A percentile compares a stretch with the other conserved stretches of the same genome.
phyloP scores from a whole-genome alignment of 2,888 invertebrate genomes.

The Mayetiola destructor region DNA sequence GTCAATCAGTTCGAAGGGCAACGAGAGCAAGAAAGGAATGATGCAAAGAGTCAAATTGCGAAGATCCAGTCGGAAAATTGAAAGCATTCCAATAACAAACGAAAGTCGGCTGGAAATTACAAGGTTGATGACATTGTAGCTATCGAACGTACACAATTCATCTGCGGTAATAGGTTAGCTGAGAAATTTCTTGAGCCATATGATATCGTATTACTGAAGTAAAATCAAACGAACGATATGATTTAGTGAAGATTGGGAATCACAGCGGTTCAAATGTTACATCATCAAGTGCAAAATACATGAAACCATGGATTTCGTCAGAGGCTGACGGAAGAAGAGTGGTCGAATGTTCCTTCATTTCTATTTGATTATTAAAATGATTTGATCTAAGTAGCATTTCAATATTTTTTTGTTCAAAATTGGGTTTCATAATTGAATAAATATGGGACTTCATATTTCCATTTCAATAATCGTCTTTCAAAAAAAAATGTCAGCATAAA shows the following conservation, averaged over 20 bases:
- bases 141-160: background rate
- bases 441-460: too few relatives aligned
- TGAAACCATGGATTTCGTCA: background rate
- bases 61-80: slow-evolving; percentile 15
- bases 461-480: too few relatives aligned
- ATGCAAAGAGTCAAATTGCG: background rate
- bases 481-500: too few relatives aligned
- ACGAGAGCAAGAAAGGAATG: background rate
- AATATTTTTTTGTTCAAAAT: too few relatives aligned
- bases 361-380: too few relatives aligned
- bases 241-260: background rate
- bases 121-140: background rate
- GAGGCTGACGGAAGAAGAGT: too few relatives aligned
- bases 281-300: background rate
- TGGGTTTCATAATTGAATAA: too few relatives aligned
- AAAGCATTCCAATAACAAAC: slow-evolving; percentile 4
- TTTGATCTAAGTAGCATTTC: too few relatives aligned
- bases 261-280: background rate
- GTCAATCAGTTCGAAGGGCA: background rate
- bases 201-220: background rate
- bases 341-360: too few relatives aligned
- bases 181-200: background rate
- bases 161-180: background rate
- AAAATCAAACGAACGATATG: background rate
- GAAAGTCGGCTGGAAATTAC: background rate